phyloP scores from a whole-genome alignment of 2,113 vertebrate species.

The Nycticorax nycticorax region DNA sequence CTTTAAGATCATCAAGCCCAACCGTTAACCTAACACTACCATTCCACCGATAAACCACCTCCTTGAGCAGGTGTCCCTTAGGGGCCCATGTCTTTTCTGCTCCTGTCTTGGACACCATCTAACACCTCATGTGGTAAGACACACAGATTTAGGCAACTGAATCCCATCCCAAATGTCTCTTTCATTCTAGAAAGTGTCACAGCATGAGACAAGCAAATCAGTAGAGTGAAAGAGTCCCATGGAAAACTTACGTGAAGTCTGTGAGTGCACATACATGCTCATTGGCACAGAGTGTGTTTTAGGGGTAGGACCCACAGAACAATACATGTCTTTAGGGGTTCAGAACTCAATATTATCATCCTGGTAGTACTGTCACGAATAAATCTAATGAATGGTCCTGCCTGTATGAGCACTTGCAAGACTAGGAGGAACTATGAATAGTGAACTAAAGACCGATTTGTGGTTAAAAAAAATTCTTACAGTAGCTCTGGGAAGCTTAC shows the following conservation, averaged over 20 bases:
- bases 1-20: too few relatives aligned
- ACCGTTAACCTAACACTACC: too few relatives aligned
- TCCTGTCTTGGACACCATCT: neutral
- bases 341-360: neutral
- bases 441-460: neutral
- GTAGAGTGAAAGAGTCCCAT: neutral
- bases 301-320: neutral
- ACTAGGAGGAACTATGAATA: neutral
- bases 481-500: conserved; percentile 18
- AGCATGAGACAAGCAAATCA: neutral
- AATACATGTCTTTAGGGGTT: neutral
- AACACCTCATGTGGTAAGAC: neutral
- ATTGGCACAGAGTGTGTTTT: neutral
- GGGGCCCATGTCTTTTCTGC: neutral
- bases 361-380: neutral
- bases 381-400: neutral
- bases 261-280: too few relatives aligned
- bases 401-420: neutral
- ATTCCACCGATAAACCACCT: too few relatives aligned
- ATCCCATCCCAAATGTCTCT: neutral
- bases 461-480: conserved; percentile 58
- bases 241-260: neutral
- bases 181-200: neutral
- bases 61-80: neutral
- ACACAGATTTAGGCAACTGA: neutral